phyloP scores from a whole-genome alignment of 2,113 vertebrate genomes.

The Otis tarda region DNA sequence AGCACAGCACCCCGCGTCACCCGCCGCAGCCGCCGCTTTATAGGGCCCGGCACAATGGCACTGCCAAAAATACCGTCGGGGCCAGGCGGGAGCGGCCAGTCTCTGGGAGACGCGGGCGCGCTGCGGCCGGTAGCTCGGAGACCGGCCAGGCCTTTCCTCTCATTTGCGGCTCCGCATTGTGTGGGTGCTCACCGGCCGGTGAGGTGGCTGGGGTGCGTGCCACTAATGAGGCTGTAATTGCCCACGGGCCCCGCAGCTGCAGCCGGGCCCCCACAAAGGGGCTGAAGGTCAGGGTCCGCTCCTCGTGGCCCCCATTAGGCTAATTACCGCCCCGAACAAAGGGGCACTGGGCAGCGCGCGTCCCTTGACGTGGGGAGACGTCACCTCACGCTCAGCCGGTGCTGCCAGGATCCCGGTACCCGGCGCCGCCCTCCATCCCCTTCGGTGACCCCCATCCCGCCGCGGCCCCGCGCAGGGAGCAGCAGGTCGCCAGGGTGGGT shows the following conservation, averaged over 20 bases:
- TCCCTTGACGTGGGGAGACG: not conserved
- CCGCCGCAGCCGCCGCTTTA: not conserved
- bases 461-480: not conserved
- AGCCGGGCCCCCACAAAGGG: slow-evolving; percentile 2
- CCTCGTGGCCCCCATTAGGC: slow-evolving; percentile 8
- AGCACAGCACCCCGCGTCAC: not conserved
- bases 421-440: no score
- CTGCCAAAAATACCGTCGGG: slow-evolving; percentile 37
- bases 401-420: not conserved
- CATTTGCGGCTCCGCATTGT: slow-evolving; percentile 64
- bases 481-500: not conserved
- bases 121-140: slow-evolving; percentile 41
- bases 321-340: slow-evolving; percentile 45
- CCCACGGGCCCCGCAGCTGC: not conserved
- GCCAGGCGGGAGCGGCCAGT: not conserved
- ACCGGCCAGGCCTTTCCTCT: slow-evolving; percentile 50
- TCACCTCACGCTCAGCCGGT: not conserved
- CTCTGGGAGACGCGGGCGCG: not conserved
- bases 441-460: not conserved
- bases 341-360: not conserved
- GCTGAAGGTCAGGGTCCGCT: not conserved
- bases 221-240: slow-evolving; percentile 51
- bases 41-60: slow-evolving; percentile 38
- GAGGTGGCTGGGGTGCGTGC: not conserved
- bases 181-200: not conserved